Evolutionary conservation across 2,888 invertebrate species (phyloP), one percentile per base, ranked within the genome.

Genomic region (Clivina fossor): DNA sequence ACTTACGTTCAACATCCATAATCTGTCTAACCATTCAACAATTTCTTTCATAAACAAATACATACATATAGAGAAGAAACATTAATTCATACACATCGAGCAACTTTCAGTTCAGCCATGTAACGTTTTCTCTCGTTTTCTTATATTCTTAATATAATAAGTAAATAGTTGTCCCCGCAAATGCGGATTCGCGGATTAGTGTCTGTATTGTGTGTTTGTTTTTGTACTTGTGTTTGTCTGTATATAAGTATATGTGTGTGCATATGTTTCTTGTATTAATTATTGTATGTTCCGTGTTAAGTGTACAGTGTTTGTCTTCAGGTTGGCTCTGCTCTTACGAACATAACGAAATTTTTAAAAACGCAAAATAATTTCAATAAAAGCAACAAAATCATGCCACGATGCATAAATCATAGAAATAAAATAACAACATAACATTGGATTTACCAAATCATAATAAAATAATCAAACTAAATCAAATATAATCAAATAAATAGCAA

Each of bases 271-370:
- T 41, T 40, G 15, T 61, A 35, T 57, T 32, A 33, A 9, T 58
- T n/a, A 16, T 47, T 30, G 30, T 43, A 54, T 60, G 35, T 47
- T 24, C 38, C 58, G 54, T 58, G 44, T 51, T 20, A 32, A 30
- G 48, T 58, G 58, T 61, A 54, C 53, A 51, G 48, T 54, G 60
- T 56, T n/a, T n/a, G n/a, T n/a, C n/a, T n/a, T 65, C 60, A 68
- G 69, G 69, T 71, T 72, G 72, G 71, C 72, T 72, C 72, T 73
- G 72, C 70, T 71, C 67, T 69, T 44, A 63, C 55, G 53, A 61
- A 57, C 60, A 47, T 51, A 65, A 65, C 63, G 66, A 68, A 66
- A 64, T 62, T 65, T 63, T 64, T 57, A 48, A 60, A n/a, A n/a
- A 63, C 67, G 66, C 65, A 65, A 62, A 67, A 66, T 62, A 66